Evolutionary conservation across 2,888 invertebrate species (phyloP).

Genomic region (Isotomurus palustris): DNA sequence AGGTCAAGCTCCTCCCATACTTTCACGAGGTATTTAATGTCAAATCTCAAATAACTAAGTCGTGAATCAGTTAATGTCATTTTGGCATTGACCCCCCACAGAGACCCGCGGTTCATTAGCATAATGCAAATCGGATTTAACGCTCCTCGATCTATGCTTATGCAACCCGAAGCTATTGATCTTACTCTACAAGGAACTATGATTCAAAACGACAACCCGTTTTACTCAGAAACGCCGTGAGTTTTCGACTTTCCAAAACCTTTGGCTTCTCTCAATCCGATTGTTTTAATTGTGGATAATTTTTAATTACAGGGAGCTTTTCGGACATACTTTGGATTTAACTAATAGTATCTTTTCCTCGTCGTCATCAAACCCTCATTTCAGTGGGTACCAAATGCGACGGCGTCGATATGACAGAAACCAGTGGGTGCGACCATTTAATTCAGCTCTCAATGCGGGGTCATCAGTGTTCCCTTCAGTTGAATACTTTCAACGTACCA

Average conservation of each 20-base stretch:
- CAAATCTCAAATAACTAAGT: no score
- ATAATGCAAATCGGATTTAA: conserved; percentile 7
- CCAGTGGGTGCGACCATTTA: conserved; percentile 41
- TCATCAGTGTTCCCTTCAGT: conserved; percentile 35
- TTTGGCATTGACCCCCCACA: no score
- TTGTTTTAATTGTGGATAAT: no score
- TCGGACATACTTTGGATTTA: conserved; percentile 24
- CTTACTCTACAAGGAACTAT: neutral
- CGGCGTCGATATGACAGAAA: conserved; percentile 41
- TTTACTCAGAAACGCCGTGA: conserved; percentile 5
- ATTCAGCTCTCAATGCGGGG: conserved; percentile 30
- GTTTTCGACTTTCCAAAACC: neutral
- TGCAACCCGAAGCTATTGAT: conserved; percentile 4
- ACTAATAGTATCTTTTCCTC: conserved; percentile 12
- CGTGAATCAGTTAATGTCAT: no score
- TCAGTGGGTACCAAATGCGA: conserved; percentile 38
- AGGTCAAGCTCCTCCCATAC: no score
- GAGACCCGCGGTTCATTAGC: no score
- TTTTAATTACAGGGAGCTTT: conserved; percentile 29
- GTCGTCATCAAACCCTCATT: conserved; percentile 10
- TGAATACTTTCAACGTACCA: conserved; percentile 53
- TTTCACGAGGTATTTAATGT: no score
- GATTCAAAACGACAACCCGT: conserved; percentile 1
- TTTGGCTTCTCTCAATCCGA: no score
- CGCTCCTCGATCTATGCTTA: conserved; percentile 12